phyloP scores from a whole-genome alignment of 2,113 vertebrate species.

The Baryphthengus martii region DNA sequence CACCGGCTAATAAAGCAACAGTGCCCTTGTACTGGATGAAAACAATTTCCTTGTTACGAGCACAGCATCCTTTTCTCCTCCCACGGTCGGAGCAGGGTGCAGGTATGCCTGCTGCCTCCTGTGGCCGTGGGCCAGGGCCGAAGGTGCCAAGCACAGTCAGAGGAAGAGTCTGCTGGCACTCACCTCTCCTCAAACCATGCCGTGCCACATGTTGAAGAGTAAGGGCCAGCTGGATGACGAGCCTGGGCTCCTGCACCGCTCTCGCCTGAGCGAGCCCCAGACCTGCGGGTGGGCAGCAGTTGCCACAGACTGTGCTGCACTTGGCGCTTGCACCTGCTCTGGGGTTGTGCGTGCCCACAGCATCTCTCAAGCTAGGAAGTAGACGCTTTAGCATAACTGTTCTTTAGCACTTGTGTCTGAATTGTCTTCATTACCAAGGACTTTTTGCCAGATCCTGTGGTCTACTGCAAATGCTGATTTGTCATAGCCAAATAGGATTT shows the following conservation, averaged over 20 bases:
- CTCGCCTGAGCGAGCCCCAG: not conserved
- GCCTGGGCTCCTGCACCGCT: not conserved
- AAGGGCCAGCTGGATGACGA: not conserved
- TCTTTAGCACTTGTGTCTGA: not conserved
- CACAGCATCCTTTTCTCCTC: not conserved
- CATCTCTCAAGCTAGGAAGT: not conserved
- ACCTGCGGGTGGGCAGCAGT: not conserved
- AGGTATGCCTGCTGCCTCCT: not conserved
- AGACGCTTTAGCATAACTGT: not conserved
- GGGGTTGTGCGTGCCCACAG: not conserved
- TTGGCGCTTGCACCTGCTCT: not conserved
- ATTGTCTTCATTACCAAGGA: not conserved
- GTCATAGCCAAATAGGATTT: not conserved
- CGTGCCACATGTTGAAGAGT: accelerated
- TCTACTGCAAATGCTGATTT: not conserved
- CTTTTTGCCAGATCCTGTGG: constrained; percentile 22
- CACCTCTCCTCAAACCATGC: accelerated
- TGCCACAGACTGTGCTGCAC: not conserved
- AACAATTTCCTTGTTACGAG: not conserved
- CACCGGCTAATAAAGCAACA: not conserved
- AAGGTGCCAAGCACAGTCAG: accelerated
- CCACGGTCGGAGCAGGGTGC: accelerated
- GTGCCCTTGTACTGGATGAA: not conserved
- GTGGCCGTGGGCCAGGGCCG: not conserved
- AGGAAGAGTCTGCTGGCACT: not conserved